Evolutionary conservation across 2,797 vertebrate species (phyloP), one percentile per base, ranked within the genome.

Genomic region (Falco concolor): DNA sequence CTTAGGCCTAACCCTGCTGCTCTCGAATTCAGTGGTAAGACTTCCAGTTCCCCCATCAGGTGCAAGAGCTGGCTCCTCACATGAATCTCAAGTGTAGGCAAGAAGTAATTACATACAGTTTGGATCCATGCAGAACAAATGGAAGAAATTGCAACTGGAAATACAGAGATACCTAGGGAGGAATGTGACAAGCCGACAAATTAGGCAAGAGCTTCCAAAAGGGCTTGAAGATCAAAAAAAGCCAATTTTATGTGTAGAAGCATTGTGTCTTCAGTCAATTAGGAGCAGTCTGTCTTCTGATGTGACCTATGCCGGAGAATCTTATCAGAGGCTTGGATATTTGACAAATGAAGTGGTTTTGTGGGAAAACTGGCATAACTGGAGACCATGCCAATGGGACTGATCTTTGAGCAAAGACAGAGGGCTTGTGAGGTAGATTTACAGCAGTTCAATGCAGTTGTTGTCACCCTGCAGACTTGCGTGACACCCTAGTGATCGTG

Each of bases 171-270:
- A 81, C 45, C 42, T 84, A 27, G 57, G 42, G 72, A 95, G 68
- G 50, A 83, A 61, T 83, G 81, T 93, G 89, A 72, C 75, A 89
- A 87, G 65, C 47, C 85, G 82, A 80, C n/a, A 76, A 75, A 94
- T 84, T 47, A 92, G 65, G 57, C 61, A 78, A 64, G 68, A 89
- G 30, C 40, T 87, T 96, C 54, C 57, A 85, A 93, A 96, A 93
- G 79, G 38, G 36, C 72, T 75, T 17, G 47, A 72, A 69, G 40
- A 78, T 67, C 1, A 85, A 64, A 88, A 88, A 78, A 82, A 76
- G 36, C 12, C 40, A 50, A 12, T 95, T 87, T 89, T 1, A 2
- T 19, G 4, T 72, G 34, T 22, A 83, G 72, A 64, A 74, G 34
- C 53, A 13, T 52, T 93, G 12, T 91, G 34, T 70, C 70, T 89